Evolutionary conservation across 53 echinoderm and acorn worm species (phyloP).

Genomic region (Stichopus horrens): DNA sequence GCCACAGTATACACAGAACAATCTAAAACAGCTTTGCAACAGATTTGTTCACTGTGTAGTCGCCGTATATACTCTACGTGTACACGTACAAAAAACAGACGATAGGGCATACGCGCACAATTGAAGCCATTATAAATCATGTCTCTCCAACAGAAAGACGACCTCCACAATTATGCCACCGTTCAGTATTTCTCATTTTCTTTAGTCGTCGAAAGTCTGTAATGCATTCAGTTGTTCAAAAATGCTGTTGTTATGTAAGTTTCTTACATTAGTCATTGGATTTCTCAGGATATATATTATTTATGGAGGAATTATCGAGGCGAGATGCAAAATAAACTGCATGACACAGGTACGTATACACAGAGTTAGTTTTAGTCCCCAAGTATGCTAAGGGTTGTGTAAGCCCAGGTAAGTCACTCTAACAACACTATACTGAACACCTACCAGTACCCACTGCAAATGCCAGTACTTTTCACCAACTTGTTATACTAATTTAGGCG

Average conservation of each 20-base stretch:
- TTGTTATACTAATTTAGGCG: no score
- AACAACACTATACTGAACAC: no score
- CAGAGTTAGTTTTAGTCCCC: no score
- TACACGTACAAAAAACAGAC: not conserved
- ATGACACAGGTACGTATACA: not conserved
- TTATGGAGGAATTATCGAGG: conserved; percentile 34
- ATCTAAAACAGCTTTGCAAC: not conserved
- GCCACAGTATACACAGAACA: not conserved
- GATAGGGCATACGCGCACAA: not conserved
- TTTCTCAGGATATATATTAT: conserved; percentile 43
- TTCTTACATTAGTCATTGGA: conserved; percentile 35
- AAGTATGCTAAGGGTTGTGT: no score
- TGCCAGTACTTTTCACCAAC: no score
- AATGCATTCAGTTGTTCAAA: conserved; percentile 38
- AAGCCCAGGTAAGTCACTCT: no score
- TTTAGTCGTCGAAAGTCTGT: conserved; percentile 20
- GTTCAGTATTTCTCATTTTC: conserved; percentile 25
- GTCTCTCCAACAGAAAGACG: conserved; percentile 24
- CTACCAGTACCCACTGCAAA: no score
- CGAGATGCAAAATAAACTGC: conserved; percentile 39
- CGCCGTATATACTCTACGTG: not conserved
- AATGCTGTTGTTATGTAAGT: conserved; percentile 39
- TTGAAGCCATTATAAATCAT: not conserved
- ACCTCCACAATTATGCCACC: not conserved
- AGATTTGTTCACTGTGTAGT: not conserved